Conservation (phyloP, 1,140 invertebrate species). For the Micrasema longulum region DNA sequence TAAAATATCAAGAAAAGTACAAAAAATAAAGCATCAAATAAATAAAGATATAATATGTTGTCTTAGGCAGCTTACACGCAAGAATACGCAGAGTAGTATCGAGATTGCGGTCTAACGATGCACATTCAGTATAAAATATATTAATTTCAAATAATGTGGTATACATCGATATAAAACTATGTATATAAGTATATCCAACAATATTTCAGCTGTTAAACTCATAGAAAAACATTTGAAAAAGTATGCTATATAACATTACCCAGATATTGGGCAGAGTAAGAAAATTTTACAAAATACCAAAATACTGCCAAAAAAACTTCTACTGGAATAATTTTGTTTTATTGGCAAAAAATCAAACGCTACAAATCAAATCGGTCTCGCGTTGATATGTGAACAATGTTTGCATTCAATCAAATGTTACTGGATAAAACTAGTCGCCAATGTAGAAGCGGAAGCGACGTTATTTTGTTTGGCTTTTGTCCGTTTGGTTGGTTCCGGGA, state of each 20-base stretch:
- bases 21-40: conserved; percentile 11
- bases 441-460: background rate
- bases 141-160: conserved; percentile 1
- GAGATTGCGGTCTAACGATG: background rate
- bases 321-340: background rate
- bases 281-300: too few species aligned
- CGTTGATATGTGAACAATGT: conserved; percentile 15
- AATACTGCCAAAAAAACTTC: background rate
- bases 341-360: background rate
- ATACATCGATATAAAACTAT: conserved; percentile 19
- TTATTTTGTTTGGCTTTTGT: background rate
- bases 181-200: conserved; percentile 27
- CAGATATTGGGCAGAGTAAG: background rate
- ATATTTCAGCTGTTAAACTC: conserved; percentile 18
- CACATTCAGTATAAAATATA: too few species aligned
- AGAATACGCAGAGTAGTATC: background rate
- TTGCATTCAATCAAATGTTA: conserved; percentile 13
- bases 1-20: conserved; percentile 12
- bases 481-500: conserved; percentile 8
- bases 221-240: conserved; percentile 1
- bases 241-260: background rate
- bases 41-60: conserved; percentile 7
- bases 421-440: conserved; percentile 1
- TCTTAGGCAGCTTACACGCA: conserved; percentile 3
- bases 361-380: background rate